phyloP scores from a whole-genome alignment of 2,797 vertebrate species.

The Etheostoma nigrum region DNA sequence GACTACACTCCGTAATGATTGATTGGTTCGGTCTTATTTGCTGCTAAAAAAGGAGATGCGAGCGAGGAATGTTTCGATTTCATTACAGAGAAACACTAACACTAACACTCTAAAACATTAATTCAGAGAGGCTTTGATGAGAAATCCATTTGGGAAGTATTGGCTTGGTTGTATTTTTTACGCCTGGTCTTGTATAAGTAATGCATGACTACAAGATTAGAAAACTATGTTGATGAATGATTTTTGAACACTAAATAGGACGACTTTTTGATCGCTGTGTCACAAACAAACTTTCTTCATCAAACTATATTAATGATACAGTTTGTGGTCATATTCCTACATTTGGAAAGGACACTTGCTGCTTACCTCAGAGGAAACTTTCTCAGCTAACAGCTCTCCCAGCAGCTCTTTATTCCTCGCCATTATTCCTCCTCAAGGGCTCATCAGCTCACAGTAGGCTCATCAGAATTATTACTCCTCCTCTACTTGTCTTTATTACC shows the following conservation, averaged over 20 bases:
- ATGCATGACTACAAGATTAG: constrained; percentile 71
- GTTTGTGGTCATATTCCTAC: not conserved
- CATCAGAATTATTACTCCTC: constrained; percentile 79
- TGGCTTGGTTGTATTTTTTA: constrained; percentile 53
- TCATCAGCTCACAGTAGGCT: constrained; percentile 75
- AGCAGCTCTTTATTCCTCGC: constrained; percentile 55
- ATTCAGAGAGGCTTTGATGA: constrained; percentile 82
- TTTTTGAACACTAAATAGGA: constrained; percentile 51
- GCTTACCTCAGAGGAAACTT: constrained; percentile 61
- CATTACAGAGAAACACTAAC: constrained; percentile 76
- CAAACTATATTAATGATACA: constrained; percentile 24
- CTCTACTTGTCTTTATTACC: constrained; percentile 79
- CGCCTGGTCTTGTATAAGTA: constrained; percentile 76
- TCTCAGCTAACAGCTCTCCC: constrained; percentile 51
- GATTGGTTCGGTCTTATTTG: constrained; percentile 78
- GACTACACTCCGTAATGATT: constrained; percentile 65
- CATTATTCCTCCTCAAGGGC: constrained; percentile 77
- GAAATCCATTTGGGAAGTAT: constrained; percentile 71
- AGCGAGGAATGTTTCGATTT: constrained; percentile 74
- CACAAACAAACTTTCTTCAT: constrained; percentile 19
- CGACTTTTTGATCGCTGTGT: not conserved
- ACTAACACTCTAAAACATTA: constrained; percentile 78
- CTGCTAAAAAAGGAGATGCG: constrained; percentile 64
- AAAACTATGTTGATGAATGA: constrained; percentile 65
- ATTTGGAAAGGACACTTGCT: not conserved